These are phyloP conservation scores for Mythimna albipuncta DNA, from an alignment of 2,888 invertebrate genomes.

Conservation along the genomic window DNA sequence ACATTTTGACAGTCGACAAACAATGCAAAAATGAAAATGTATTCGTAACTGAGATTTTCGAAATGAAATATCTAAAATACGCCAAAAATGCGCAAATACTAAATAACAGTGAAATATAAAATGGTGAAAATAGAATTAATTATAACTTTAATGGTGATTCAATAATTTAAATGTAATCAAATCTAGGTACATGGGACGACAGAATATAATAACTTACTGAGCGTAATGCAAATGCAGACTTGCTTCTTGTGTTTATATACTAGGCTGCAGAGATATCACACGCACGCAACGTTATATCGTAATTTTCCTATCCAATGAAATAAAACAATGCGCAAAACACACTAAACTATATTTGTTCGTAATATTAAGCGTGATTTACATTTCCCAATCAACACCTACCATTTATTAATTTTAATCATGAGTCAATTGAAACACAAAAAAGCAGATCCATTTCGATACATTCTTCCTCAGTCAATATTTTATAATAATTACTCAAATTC, in stretches of 20 bases:
- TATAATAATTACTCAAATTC: constrained; percentile 25
- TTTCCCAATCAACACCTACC: not conserved
- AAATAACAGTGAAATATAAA: constrained; percentile 8
- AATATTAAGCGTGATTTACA: constrained; percentile 16
- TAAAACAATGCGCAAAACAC: constrained; percentile 4
- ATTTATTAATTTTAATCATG: not conserved
- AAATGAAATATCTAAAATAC: constrained; percentile 36
- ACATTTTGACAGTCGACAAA: constrained; percentile 58
- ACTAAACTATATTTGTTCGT: constrained; percentile 21
- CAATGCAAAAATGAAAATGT: constrained; percentile 7
- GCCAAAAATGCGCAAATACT: constrained; percentile 17
- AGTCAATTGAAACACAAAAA: constrained; percentile 25
- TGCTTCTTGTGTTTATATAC: constrained; percentile 11
- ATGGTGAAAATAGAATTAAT: constrained; percentile 19
- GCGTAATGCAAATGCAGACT: constrained; percentile 33
- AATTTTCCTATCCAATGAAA: not conserved
- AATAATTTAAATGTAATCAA: constrained; percentile 34
- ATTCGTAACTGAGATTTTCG: constrained; percentile 37
- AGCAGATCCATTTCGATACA: constrained; percentile 23
- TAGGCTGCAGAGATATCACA: constrained; percentile 46
- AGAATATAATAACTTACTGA: constrained; percentile 28
- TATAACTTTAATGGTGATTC: constrained; percentile 5
- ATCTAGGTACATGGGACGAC: constrained; percentile 33
- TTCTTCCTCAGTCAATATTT: constrained; percentile 18
- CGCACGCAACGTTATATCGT: constrained; percentile 18